Conservation (phyloP, 2,797 vertebrate species). For the Remorina albescens region DNA sequence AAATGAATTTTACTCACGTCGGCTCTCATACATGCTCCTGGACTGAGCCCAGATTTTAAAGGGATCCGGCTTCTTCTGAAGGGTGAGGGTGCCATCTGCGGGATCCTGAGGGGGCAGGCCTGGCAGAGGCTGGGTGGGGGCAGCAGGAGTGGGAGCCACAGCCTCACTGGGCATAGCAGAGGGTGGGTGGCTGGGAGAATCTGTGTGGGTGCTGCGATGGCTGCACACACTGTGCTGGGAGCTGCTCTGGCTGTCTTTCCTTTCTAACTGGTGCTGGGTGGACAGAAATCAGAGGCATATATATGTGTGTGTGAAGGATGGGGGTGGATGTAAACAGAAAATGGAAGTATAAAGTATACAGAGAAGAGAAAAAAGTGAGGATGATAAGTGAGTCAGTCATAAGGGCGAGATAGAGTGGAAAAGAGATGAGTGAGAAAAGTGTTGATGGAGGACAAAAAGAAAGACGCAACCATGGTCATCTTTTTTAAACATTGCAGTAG, state of each 20-base stretch:
- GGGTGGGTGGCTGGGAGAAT: slow-evolving; percentile 90
- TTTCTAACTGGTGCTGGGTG: slow-evolving; percentile 93
- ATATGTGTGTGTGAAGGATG: slow-evolving; percentile 26
- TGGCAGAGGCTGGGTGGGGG: slow-evolving; percentile 86
- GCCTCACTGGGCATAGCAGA: slow-evolving; percentile 86
- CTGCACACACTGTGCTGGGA: slow-evolving; percentile 96
- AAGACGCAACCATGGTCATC: slow-evolving; percentile 72
- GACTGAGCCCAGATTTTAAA: slow-evolving; percentile 99
- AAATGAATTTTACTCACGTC: slow-evolving; percentile 90
- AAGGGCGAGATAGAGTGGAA: slow-evolving; percentile 39
- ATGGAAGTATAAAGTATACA: slow-evolving; percentile 49
- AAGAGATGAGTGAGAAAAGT: slow-evolving; percentile 51
- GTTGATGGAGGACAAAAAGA: slow-evolving; percentile 59
- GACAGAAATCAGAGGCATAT: slow-evolving; percentile 41
- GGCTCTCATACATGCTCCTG: slow-evolving; percentile 99
- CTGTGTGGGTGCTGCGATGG: slow-evolving; percentile 92
- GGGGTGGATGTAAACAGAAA: slow-evolving; percentile 38
- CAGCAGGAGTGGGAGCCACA: slow-evolving; percentile 84
- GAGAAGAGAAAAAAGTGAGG: slow-evolving; percentile 33
- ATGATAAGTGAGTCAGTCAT: slow-evolving; percentile 59
- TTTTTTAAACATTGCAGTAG: slow-evolving; percentile 60
- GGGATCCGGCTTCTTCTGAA: slow-evolving; percentile 97
- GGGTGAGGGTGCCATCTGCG: slow-evolving; percentile 88
- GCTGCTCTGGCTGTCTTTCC: slow-evolving; percentile 97
- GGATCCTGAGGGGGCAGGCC: slow-evolving; percentile 84